phyloP scores from a whole-genome alignment of 2,888 invertebrate genomes.

The Scaptomyza polygonia region DNA sequence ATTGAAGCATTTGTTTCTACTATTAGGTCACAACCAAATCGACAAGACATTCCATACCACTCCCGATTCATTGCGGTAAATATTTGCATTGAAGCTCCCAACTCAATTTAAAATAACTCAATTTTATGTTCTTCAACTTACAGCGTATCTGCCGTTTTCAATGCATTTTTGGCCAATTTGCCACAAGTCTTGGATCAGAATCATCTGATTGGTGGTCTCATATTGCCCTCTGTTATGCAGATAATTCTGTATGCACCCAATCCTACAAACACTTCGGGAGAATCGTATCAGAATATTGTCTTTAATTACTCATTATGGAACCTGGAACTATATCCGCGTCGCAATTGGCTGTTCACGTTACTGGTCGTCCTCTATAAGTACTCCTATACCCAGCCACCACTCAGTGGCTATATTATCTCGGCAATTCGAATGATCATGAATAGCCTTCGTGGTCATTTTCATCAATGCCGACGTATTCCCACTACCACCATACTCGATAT shows the following conservation, averaged over 20 bases:
- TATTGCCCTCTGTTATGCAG: constrained; percentile 93
- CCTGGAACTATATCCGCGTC: constrained; percentile 93
- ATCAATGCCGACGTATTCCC: constrained; percentile 94
- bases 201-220: constrained; percentile 94
- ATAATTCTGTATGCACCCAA: constrained; percentile 93
- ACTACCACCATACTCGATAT: constrained; percentile 91
- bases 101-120: too few species aligned
- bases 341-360: constrained; percentile 96
- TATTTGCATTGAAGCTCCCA: neutral
- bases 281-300: constrained; percentile 86
- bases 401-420: constrained; percentile 90
- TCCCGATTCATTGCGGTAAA: constrained; percentile 92
- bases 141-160: constrained; percentile 96
- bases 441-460: constrained; percentile 89
- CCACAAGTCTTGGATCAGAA: constrained; percentile 98
- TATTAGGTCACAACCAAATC: constrained; percentile 96
- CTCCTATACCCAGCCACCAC: constrained; percentile 90
- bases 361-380: constrained; percentile 98
- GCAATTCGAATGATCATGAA: constrained; percentile 95
- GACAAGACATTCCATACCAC: constrained; percentile 97
- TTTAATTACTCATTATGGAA: constrained; percentile 93
- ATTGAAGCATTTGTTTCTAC: constrained; percentile 94
- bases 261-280: constrained; percentile 87
- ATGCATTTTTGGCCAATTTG: constrained; percentile 96
- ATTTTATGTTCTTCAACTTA: neutral